phyloP scores from a whole-genome alignment of 2,113 vertebrate species.

The Dicrurus megarhynchus region DNA sequence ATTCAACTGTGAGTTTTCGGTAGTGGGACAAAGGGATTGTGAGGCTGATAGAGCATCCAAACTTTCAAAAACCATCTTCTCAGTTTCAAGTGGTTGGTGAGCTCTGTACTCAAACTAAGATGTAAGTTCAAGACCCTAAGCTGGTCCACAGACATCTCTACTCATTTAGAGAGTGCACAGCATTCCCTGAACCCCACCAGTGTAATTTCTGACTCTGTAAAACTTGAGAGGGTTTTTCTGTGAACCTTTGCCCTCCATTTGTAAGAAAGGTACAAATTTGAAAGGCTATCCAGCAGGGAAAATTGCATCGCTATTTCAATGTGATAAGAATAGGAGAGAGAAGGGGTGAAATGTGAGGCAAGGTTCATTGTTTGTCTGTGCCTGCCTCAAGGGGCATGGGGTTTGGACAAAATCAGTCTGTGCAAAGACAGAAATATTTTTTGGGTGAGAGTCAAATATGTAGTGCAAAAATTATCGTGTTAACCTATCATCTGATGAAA shows the following conservation, averaged over 20 bases:
- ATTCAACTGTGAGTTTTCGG: background rate
- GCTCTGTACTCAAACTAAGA: background rate
- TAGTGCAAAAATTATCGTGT: background rate
- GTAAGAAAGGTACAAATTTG: background rate
- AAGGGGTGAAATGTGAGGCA: background rate
- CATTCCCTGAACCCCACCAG: background rate
- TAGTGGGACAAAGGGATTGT: background rate
- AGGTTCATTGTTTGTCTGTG: background rate
- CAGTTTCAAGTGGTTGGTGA: background rate
- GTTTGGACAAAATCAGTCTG: background rate
- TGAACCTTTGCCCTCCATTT: background rate
- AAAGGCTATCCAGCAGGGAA: background rate
- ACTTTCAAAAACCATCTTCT: background rate
- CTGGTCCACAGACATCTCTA: background rate
- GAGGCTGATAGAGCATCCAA: background rate
- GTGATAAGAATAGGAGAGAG: background rate
- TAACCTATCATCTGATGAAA: background rate
- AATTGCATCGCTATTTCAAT: background rate
- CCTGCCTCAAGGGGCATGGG: background rate
- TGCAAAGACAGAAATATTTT: background rate
- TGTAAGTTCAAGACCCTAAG: background rate
- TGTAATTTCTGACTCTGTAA: background rate
- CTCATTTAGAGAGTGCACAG: background rate
- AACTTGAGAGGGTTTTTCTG: background rate
- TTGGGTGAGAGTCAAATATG: background rate